Evolutionary conservation across 2,888 invertebrate genomes (phyloP).

Genomic region (Cerceris rybyensis): DNA sequence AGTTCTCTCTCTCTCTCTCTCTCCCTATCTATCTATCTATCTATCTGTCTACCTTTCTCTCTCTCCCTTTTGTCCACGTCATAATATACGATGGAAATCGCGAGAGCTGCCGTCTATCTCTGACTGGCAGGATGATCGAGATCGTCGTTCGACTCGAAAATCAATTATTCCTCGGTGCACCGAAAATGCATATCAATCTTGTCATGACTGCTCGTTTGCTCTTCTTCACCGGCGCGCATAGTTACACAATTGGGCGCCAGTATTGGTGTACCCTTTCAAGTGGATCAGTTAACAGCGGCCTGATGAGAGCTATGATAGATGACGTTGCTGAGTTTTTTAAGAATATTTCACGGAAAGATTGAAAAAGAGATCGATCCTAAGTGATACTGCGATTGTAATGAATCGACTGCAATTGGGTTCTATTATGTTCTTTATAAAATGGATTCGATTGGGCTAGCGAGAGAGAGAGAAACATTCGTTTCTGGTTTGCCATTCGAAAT

Average conservation of each 20-base stretch:
- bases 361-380: neutral
- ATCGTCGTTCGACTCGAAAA: conserved; percentile 69
- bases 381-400: neutral
- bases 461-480: too few relatives aligned
- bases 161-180: conserved; percentile 70
- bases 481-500: too few relatives aligned
- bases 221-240: conserved; percentile 57
- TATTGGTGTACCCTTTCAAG: conserved; percentile 59
- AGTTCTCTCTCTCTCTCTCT: conserved; percentile 16
- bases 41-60: conserved; percentile 15
- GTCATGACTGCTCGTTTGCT: conserved; percentile 64
- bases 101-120: conserved; percentile 49
- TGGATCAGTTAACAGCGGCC: conserved; percentile 60
- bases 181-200: conserved; percentile 72
- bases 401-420: too few relatives aligned
- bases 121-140: conserved; percentile 64
- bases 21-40: conserved; percentile 7
- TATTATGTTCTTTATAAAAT: too few relatives aligned
- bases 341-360: conserved; percentile 17
- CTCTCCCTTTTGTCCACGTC: neutral
- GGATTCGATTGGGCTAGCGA: too few relatives aligned
- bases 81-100: conserved; percentile 58
- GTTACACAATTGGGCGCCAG: conserved; percentile 51
- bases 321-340: conserved; percentile 11
- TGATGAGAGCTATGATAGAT: conserved; percentile 60